phyloP scores from a whole-genome alignment of 2,113 vertebrate genomes.

The Ciconia stormi region DNA sequence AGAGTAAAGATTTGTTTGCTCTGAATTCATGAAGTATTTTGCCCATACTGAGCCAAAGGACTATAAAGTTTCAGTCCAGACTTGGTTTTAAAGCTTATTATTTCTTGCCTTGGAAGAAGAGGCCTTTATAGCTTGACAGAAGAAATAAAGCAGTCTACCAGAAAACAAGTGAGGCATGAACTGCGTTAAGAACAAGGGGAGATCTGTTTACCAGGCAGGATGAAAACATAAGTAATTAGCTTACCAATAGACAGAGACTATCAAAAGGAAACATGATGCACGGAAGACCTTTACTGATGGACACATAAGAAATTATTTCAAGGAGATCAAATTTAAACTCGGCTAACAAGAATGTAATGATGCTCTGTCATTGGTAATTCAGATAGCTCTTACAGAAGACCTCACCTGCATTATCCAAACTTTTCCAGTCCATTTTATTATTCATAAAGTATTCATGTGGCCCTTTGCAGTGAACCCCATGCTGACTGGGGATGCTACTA shows the following conservation, averaged over 20 bases:
- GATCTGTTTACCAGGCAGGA: conserved; percentile 31
- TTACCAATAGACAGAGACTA: neutral
- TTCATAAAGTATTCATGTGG: conserved; percentile 4
- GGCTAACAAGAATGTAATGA: neutral
- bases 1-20: neutral
- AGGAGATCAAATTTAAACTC: conserved; percentile 6
- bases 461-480: neutral
- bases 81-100: neutral
- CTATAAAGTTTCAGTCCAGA: neutral
- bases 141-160: conserved; percentile 9
- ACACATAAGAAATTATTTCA: neutral
- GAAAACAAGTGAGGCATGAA: neutral
- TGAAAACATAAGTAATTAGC: conserved; percentile 36
- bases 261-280: neutral
- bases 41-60: neutral
- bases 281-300: neutral
- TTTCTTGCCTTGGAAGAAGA: conserved; percentile 8
- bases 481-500: neutral
- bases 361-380: neutral
- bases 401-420: neutral
- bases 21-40: neutral
- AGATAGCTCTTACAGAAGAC: neutral
- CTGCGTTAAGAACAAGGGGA: neutral
- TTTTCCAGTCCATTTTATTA: conserved; percentile 4
- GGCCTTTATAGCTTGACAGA: neutral